Evolutionary conservation across 2,888 invertebrate species (phyloP).

Genomic region (Eudasyphora cyanicolor): DNA sequence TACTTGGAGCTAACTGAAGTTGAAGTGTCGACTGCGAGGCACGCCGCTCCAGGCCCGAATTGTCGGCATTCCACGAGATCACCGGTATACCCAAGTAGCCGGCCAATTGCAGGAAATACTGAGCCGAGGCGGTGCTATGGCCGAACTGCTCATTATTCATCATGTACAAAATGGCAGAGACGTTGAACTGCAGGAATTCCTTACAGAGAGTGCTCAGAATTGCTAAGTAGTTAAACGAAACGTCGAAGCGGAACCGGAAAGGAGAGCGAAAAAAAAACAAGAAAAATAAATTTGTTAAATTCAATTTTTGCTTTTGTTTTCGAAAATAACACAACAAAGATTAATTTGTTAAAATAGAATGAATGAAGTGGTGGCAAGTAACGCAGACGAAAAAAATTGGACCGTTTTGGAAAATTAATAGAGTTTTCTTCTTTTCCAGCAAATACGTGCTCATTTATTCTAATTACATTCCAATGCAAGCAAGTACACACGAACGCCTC

Average conservation of each 20-base stretch:
- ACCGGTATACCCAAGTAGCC: slow-evolving; percentile 97
- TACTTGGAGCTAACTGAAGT: slow-evolving; percentile 96
- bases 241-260: slow-evolving; percentile 1
- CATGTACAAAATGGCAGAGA: slow-evolving; percentile 95
- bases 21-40: slow-evolving; percentile 94
- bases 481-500: slow-evolving; percentile 7
- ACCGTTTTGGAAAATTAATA: not conserved
- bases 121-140: slow-evolving; percentile 94
- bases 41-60: slow-evolving; percentile 90
- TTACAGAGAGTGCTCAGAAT: slow-evolving; percentile 93
- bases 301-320: not conserved
- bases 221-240: slow-evolving; percentile 81
- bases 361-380: slow-evolving; percentile 12
- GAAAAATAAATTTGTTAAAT: not conserved
- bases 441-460: slow-evolving; percentile 12
- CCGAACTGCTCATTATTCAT: slow-evolving; percentile 98
- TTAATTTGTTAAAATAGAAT: slow-evolving; percentile 24
- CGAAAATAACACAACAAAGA: not conserved
- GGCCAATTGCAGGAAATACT: slow-evolving; percentile 95
- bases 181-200: slow-evolving; percentile 93
- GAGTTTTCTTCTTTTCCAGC: slow-evolving; percentile 19
- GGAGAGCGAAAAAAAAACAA: slow-evolving; percentile 22
- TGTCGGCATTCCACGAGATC: slow-evolving; percentile 98
- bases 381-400: no score
- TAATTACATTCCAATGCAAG: slow-evolving; percentile 21